A percentile compares a stretch with the other conserved stretches of the same genome.
Conservation (phyloP, 2,113 vertebrate species). For the Dasyprocta punctata region DNA sequence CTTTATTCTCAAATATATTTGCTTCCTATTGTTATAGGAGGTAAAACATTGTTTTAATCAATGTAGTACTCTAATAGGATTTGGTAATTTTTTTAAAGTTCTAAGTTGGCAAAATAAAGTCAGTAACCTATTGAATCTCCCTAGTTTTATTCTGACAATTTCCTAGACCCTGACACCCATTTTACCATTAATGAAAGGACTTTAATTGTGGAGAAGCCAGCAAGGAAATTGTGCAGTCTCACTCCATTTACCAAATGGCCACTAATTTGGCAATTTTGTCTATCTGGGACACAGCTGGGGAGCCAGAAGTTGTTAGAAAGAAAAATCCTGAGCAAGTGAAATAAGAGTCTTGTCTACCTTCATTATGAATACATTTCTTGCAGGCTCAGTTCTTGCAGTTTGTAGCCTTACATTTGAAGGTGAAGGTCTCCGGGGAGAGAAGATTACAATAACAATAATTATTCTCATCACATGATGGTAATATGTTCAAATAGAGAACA, state of each 20-base stretch:
- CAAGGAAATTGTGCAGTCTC: constrained; percentile 10
- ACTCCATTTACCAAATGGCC: constrained; percentile 44
- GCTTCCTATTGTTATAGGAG: background rate
- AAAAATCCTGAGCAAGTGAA: background rate
- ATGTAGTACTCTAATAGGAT: background rate
- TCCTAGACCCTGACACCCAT: background rate
- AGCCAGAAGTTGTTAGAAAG: background rate
- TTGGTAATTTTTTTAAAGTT: background rate
- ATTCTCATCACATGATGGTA: background rate
- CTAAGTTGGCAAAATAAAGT: constrained; percentile 55
- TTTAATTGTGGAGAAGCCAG: constrained; percentile 36
- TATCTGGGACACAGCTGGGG: constrained; percentile 32
- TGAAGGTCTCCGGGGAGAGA: background rate
- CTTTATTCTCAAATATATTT: constrained; percentile 39
- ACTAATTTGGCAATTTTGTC: constrained; percentile 24
- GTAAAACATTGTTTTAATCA: background rate
- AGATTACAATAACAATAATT: background rate
- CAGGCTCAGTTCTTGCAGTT: background rate
- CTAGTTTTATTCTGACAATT: background rate
- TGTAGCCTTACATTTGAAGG: background rate
- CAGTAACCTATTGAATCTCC: background rate
- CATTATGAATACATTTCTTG: background rate
- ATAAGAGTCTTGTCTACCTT: background rate
- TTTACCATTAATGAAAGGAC: constrained; percentile 11
- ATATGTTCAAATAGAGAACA: background rate